Evolutionary conservation across 2,797 vertebrate species (phyloP).

Genomic region (Sus cebifrons): DNA sequence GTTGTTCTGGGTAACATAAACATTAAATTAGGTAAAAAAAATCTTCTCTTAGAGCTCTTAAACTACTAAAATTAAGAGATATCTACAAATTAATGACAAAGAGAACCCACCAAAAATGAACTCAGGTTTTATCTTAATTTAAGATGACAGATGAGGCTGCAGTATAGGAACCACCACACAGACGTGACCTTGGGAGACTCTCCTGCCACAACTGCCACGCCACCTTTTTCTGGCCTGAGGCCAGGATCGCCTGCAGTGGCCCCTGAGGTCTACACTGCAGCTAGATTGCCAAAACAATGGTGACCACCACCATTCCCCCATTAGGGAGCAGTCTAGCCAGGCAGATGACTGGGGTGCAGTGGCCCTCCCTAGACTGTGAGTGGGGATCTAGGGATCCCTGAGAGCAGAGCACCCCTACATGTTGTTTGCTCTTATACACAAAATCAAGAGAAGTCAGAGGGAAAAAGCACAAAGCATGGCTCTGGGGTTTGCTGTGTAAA

Average conservation of each 20-base stretch:
- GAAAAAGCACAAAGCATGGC: neutral
- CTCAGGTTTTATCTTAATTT: neutral
- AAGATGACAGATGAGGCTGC: fast-evolving
- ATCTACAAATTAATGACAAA: neutral
- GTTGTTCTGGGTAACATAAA: neutral
- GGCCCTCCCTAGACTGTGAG: neutral
- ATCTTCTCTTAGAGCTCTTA: neutral
- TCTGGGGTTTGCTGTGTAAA: neutral
- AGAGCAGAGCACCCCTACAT: neutral
- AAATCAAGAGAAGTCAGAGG: neutral
- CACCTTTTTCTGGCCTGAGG: neutral
- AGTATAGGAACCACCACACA: neutral
- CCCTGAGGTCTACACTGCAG: neutral
- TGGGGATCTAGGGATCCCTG: neutral
- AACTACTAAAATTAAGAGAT: conserved; percentile 9
- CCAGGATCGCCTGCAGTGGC: neutral
- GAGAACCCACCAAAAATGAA: conserved; percentile 13
- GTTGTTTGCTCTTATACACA: neutral
- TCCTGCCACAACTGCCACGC: neutral
- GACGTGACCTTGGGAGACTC: neutral
- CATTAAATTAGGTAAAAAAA: conserved; percentile 15
- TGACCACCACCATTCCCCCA: neutral
- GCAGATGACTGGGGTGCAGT: fast-evolving
- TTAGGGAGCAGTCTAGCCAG: neutral
- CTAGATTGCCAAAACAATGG: neutral